A percentile compares a stretch with the other conserved stretches of the same genome.
These are phyloP conservation scores for Acanthis flammea DNA, from an alignment of 2,797 vertebrate species.

Conservation along the genomic window DNA sequence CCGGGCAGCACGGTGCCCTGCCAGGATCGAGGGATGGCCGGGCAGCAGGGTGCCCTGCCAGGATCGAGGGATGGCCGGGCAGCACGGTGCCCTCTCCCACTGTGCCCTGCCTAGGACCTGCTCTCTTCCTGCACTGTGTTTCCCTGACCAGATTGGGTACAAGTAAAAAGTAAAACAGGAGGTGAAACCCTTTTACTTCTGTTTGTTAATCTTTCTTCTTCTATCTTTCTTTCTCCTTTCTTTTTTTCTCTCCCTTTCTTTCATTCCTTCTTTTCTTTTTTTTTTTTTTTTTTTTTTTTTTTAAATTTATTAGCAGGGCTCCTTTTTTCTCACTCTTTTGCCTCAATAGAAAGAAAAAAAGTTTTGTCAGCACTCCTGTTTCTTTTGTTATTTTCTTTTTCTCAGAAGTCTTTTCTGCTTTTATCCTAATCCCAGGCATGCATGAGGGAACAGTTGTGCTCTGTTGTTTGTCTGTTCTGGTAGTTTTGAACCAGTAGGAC, in stretches of 20 bases:
- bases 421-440: constrained; percentile 98
- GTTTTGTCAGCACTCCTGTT: constrained; percentile 96
- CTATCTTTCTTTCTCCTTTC: constrained; percentile 70
- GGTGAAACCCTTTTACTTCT: constrained; percentile 84
- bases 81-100: not conserved
- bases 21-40: fast-evolving
- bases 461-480: constrained; percentile 99
- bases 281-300: not conserved
- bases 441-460: constrained; percentile 98
- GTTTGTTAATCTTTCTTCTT: constrained; percentile 87
- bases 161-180: constrained; percentile 71
- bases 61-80: too few relatives aligned
- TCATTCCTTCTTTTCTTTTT: constrained; percentile 46
- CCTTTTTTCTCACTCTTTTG: constrained; percentile 83
- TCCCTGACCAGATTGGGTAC: constrained; percentile 50
- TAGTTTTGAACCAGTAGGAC: constrained; percentile 96
- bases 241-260: constrained; percentile 52
- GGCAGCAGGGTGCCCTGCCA: too few relatives aligned
- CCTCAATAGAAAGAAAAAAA: constrained; percentile 91
- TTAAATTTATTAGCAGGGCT: constrained; percentile 80
- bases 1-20: fast-evolving
- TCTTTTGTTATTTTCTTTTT: constrained; percentile 96
- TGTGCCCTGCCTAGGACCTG: not conserved
- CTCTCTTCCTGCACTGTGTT: constrained; percentile 32
- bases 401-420: constrained; percentile 93